These are phyloP conservation scores for Megastigmus dorsalis DNA, from an alignment of 2,888 invertebrate species.

Conservation along the genomic window DNA sequence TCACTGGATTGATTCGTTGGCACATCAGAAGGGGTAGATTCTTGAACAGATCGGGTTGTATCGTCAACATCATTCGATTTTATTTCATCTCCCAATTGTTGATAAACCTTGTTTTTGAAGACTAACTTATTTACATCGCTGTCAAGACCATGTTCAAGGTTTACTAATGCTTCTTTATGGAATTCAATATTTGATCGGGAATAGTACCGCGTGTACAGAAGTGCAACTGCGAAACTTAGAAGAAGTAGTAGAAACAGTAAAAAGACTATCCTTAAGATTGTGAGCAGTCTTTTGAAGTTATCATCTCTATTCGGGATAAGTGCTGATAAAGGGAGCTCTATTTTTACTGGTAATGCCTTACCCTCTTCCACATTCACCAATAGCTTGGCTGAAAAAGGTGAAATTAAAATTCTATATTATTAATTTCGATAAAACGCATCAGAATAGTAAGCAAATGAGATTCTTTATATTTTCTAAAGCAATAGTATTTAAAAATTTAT, in stretches of 20 bases:
- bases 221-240: background rate
- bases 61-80: background rate
- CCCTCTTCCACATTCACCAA: constrained; percentile 46
- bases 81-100: background rate
- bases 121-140: constrained; percentile 1
- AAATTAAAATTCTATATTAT: background rate
- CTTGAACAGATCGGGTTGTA: background rate
- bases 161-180: no score
- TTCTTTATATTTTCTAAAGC: no score
- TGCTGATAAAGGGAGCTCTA: constrained; percentile 33
- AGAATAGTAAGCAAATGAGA: no score
- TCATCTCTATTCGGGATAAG: background rate
- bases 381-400: constrained; percentile 32
- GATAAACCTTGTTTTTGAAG: background rate
- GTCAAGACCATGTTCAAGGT: no score
- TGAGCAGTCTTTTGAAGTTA: constrained; percentile 23
- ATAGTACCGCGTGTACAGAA: constrained; percentile 1
- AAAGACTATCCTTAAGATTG: constrained; percentile 9
- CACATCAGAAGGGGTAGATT: no score
- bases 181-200: background rate
- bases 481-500: background rate
- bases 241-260: constrained; percentile 4
- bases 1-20: no score
- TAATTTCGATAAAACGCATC: background rate
- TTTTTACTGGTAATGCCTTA: constrained; percentile 20